Conservation (phyloP, 2,113 vertebrate species). For the Mixornis gularis region DNA sequence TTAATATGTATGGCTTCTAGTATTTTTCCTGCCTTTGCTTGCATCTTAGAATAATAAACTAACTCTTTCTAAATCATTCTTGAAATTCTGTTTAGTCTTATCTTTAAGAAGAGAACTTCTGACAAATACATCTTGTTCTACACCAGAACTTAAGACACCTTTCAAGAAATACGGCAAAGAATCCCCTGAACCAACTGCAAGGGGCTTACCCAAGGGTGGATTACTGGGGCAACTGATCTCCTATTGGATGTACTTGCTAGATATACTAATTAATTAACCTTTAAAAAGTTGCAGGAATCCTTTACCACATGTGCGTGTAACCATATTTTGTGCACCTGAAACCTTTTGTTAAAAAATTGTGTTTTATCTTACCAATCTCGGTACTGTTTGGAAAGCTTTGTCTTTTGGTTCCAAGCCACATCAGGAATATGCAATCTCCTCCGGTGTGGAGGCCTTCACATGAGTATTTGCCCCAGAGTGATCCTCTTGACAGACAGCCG, state of each 20-base stretch:
- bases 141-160: neutral
- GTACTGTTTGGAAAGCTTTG: neutral
- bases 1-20: neutral
- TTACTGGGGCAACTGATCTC: neutral
- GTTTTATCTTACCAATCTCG: neutral
- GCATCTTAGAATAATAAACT: neutral
- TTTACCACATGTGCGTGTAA: rapidly evolving
- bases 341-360: rapidly evolving
- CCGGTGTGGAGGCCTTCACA: neutral
- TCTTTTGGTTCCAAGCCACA: neutral
- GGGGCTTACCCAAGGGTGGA: neutral
- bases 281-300: neutral
- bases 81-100: neutral
- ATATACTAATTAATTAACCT: neutral
- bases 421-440: neutral
- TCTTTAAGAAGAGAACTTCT: neutral
- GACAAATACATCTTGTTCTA: no score
- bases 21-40: neutral
- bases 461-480: neutral
- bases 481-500: neutral
- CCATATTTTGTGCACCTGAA: neutral
- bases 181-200: neutral
- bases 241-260: neutral
- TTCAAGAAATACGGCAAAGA: neutral
- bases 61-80: neutral